phyloP scores from a whole-genome alignment of 2,113 vertebrate genomes.

The Vimba vimba region DNA sequence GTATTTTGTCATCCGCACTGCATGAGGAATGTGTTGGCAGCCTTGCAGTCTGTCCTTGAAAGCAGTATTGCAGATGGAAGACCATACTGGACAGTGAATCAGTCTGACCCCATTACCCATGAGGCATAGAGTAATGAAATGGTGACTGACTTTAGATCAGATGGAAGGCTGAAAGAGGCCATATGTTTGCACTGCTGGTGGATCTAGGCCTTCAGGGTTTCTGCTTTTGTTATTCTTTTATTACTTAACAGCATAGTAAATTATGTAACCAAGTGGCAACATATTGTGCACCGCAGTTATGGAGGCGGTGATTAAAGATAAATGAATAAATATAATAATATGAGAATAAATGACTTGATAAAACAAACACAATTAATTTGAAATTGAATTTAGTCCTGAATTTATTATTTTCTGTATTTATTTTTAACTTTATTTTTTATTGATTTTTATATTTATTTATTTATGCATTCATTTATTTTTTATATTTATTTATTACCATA shows the following conservation, averaged over 20 bases:
- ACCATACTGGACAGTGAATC: constrained; percentile 32
- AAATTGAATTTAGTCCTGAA: neutral
- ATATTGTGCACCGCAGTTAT: neutral
- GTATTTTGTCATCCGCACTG: neutral
- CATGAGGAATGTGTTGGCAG: constrained; percentile 7
- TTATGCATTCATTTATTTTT: neutral
- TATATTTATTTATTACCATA: neutral
- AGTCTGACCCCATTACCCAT: constrained; percentile 23
- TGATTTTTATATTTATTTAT: neutral
- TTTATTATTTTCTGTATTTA: neutral
- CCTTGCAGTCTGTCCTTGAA: constrained; percentile 11
- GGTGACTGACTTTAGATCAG: constrained; percentile 7
- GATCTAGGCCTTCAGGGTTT: constrained; percentile 20
- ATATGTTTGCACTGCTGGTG: constrained; percentile 18
- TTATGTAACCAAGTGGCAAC: neutral
- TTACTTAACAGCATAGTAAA: neutral
- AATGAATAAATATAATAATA: neutral
- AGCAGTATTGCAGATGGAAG: constrained; percentile 36
- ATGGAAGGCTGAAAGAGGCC: neutral
- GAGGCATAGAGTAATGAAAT: constrained; percentile 11
- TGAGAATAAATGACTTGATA: neutral
- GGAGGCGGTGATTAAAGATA: neutral
- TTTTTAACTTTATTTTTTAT: neutral
- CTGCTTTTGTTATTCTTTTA: constrained; percentile 2
- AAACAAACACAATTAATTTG: neutral